These are phyloP conservation scores for Coluber constrictor DNA, from an alignment of 2,797 vertebrate species.

Conservation along the genomic window DNA sequence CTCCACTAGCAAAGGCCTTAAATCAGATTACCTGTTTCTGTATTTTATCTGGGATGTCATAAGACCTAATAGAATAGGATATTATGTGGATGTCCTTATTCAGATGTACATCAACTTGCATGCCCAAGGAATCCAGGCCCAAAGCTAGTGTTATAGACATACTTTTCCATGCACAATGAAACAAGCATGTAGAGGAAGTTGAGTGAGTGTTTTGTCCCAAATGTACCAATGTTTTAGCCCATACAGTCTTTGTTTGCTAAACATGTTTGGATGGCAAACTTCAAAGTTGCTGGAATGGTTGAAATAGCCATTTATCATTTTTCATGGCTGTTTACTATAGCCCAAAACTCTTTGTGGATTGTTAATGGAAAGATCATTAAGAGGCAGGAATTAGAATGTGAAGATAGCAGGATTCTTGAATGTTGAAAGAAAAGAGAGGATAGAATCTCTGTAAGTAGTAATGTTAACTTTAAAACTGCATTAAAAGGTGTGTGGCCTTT, in stretches of 20 bases:
- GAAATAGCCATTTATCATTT: slow-evolving; percentile 47
- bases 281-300: slow-evolving; percentile 63
- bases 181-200: neutral
- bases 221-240: slow-evolving; percentile 36
- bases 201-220: neutral
- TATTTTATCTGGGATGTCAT: neutral
- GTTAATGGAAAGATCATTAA: slow-evolving; percentile 59
- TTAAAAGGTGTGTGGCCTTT: slow-evolving; percentile 79
- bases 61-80: neutral
- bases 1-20: neutral
- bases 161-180: neutral
- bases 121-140: neutral
- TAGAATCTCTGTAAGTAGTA: slow-evolving; percentile 79
- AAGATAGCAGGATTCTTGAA: slow-evolving; percentile 67
- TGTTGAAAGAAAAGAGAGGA: slow-evolving; percentile 74
- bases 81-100: neutral
- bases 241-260: slow-evolving; percentile 62
- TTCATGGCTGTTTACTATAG: slow-evolving; percentile 55
- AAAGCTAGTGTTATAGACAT: neutral
- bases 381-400: slow-evolving; percentile 70
- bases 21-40: neutral
- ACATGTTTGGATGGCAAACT: slow-evolving; percentile 54
- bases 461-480: slow-evolving; percentile 75
- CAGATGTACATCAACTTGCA: neutral
- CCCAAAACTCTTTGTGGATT: slow-evolving; percentile 58